Percentiles rank a stretch among this genome's conserved stretches.
phyloP scores from a whole-genome alignment of 1,140 invertebrate genomes.

The Planococcus citri region DNA sequence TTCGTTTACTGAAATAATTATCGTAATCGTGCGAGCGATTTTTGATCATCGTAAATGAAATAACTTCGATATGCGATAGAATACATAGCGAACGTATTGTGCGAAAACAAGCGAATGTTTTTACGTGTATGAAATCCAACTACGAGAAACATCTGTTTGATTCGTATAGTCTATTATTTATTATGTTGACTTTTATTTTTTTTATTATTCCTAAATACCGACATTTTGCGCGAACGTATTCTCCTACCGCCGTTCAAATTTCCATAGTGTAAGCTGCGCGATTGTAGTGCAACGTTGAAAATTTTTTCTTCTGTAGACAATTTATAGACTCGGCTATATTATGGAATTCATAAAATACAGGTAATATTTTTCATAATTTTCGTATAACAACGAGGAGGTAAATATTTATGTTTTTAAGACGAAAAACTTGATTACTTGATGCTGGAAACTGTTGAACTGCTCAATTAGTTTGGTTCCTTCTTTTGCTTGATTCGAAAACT shows the following conservation, averaged over 20 bases:
- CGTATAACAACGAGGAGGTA: too few species aligned
- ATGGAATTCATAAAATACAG: constrained; percentile 7
- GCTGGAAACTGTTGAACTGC: too few species aligned
- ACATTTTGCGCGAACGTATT: neutral
- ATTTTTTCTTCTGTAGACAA: neutral
- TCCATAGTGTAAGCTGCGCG: neutral
- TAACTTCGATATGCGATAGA: too few species aligned
- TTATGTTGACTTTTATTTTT: neutral
- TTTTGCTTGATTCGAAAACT: too few species aligned
- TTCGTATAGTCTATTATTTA: neutral
- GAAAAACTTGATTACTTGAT: too few species aligned
- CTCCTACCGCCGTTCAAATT: neutral
- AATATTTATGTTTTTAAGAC: too few species aligned
- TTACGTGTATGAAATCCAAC: neutral
- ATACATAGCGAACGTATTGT: too few species aligned
- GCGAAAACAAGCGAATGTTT: neutral
- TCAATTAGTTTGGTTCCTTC: too few species aligned
- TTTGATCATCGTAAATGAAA: neutral
- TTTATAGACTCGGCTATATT: too few species aligned
- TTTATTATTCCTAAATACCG: neutral
- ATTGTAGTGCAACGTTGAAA: neutral
- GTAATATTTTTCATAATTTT: neutral
- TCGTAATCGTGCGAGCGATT: neutral
- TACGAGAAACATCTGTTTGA: neutral
- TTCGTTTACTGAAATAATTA: neutral